Base-by-base conservation (phyloP, 2,113 vertebrate species). In the Lepus timidus region DNA sequence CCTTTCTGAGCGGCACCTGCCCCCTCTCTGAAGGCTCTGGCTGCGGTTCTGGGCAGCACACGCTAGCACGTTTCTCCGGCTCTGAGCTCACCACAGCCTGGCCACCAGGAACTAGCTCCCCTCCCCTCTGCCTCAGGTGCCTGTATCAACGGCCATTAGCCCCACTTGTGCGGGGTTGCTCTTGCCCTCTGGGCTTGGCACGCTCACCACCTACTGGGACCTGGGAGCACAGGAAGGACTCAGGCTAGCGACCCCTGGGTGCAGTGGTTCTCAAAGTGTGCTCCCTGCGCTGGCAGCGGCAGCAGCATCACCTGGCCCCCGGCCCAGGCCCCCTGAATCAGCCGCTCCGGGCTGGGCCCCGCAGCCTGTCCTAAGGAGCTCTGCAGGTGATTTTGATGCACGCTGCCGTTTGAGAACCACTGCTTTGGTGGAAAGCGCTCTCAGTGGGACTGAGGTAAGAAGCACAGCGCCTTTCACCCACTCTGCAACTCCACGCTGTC, bases 321-420 rank as follows among this genome's bases (percentile, higher is more conserved):
- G 10, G n/a, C 90, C 75, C 85, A 52, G 74, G 74, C 81, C 68
- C n/a, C 20, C 83, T 1, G 36, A 61, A 12, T 86, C 73, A 52
- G 2, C 73, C 36, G 58, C 68, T 23, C 62, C 81, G 86, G 88
- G n/a, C 39, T 82, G 85, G 83, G 79, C 67, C 25, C n/a, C 9
- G 90, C 78, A 58, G 19, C 33, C 78, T 52, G 85, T 49, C 65
- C 36, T 71, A 74, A 79, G 14, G 16, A 81, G 94, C 86, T 82
- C 92, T 85, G 80, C 97, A 96, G 97, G 96, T 96, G 96, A 79
- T 85, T 74, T 85, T 92, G 90, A 68, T 96, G 90, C 78, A 31
- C 2, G 17, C 90, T 85, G 22, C 74, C 67, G 94, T 75, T 88
- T 96, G 96, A 96, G 94, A 97, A 88, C 92, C 96, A 85, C 94